Conservation (phyloP, 2,888 invertebrate genomes). For the Neoascia interrupta region DNA sequence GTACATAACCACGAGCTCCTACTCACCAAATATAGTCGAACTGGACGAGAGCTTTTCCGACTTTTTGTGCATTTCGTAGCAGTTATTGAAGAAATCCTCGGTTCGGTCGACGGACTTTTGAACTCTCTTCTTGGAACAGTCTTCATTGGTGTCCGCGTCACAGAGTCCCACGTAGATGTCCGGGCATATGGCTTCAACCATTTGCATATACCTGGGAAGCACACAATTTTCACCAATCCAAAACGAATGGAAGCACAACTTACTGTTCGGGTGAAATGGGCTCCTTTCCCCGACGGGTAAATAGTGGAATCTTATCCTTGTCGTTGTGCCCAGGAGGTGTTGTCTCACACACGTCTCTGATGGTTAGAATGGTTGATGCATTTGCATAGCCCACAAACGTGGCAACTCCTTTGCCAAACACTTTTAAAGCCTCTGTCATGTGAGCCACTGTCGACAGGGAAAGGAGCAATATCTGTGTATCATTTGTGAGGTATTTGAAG, state of each 20-base stretch:
- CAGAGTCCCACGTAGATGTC: constrained; percentile 90
- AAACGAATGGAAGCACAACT: neutral
- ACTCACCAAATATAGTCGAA: neutral
- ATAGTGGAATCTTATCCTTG: constrained; percentile 86
- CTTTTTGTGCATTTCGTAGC: constrained; percentile 83
- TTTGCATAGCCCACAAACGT: constrained; percentile 85
- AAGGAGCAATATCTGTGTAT: constrained; percentile 84
- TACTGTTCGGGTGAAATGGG: constrained; percentile 80
- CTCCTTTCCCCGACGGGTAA: constrained; percentile 89
- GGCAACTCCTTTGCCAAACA: constrained; percentile 84
- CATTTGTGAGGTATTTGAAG: constrained; percentile 83
- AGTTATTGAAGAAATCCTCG: constrained; percentile 84
- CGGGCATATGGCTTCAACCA: constrained; percentile 88
- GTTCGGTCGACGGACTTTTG: constrained; percentile 87
- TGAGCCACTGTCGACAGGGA: constrained; percentile 86
- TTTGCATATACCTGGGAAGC: constrained; percentile 85
- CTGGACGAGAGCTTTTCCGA: constrained; percentile 80
- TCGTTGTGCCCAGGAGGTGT: constrained; percentile 87
- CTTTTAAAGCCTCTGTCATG: constrained; percentile 84
- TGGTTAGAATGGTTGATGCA: constrained; percentile 79
- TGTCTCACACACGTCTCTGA: constrained; percentile 84
- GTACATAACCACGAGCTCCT: too few species aligned
- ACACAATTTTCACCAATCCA: neutral
- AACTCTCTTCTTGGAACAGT: constrained; percentile 86
- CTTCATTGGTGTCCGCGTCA: constrained; percentile 82